Evolutionary conservation across 1,140 invertebrate genomes (phyloP), one percentile per base, ranked within the genome.

Genomic region (Dendroctonus valens): DNA sequence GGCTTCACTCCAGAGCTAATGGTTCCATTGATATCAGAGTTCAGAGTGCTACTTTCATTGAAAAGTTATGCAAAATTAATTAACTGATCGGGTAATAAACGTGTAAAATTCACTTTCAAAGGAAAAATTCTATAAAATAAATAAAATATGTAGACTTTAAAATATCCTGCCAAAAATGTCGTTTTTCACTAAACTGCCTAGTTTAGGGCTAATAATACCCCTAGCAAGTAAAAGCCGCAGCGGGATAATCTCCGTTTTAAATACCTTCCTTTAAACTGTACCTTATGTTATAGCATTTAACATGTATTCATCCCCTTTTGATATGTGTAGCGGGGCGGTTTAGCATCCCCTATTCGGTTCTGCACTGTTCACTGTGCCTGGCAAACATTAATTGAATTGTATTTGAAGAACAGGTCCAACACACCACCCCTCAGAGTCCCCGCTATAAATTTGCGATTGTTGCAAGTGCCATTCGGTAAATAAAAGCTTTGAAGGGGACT

Each of bases 311-410:
- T 63, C 60, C 51, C 60, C 41, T 26, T 63, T 63, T 63, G 51
- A 63, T 54, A 14, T 42, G 51, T 54, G 41, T 54, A 52, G 52
- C 38, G 53, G 63, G 63, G 63, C 58, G 42, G 63, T 58, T 65
- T 59, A 6, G 12, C 60, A 53, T 37, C 60, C 60, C 38, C 37
- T 15, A 52, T 61, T 61, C 59, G 52, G 26, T 14, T 9, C 8
- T 52, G 50, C 46, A n/a, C 38, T 37, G 61, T 15, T 55, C 38
- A 41, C 49, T 53, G 51, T 41, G 52, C 26, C 15, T 40, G 54
- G 54, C 54, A 65, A 65, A 65, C 63, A 58, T 65, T 63, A 65
- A 65, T 65, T 65, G 63, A 65, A 65, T 65, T 65, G 63, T 65
- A 52, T 65, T 65, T 65, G 53, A 58, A 54, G 41, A 65, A 59